Evolutionary conservation across 2,888 invertebrate species (phyloP).

Genomic region (Altica lythri): DNA sequence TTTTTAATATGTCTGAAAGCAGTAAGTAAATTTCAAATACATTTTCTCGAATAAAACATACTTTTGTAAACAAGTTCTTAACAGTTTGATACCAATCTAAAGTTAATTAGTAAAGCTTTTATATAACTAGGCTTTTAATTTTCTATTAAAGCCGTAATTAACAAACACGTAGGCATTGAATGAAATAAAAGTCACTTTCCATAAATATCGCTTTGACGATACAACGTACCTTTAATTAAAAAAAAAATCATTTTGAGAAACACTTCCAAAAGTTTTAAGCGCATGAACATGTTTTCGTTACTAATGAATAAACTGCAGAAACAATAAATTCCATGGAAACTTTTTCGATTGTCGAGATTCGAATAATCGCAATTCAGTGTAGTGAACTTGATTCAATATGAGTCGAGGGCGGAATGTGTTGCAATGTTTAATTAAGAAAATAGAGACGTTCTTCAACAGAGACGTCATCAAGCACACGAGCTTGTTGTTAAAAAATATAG

Average conservation of each 20-base stretch:
- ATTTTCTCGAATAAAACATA: too few species aligned
- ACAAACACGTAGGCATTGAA: background rate
- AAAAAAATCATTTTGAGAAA: slow-evolving; percentile 1
- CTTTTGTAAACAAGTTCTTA: too few species aligned
- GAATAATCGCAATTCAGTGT: too few species aligned
- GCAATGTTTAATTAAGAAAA: too few species aligned
- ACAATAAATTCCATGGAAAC: background rate
- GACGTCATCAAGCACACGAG: too few species aligned
- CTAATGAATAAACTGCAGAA: background rate
- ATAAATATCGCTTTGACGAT: slow-evolving; percentile 1
- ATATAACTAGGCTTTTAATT: background rate
- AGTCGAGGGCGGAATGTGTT: too few species aligned
- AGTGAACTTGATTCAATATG: too few species aligned
- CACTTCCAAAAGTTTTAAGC: background rate
- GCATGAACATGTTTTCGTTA: background rate
- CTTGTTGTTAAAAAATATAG: too few species aligned
- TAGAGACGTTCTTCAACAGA: too few species aligned
- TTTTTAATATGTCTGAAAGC: too few species aligned
- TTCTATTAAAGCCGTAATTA: background rate
- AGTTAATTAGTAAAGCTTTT: background rate
- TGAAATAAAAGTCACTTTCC: background rate
- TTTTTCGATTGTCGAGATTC: background rate
- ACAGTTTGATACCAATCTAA: too few species aligned
- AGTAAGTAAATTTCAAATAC: too few species aligned
- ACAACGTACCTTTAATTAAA: background rate